phyloP scores from a whole-genome alignment of 2,797 vertebrate species.

The Diglossa cyanea region DNA sequence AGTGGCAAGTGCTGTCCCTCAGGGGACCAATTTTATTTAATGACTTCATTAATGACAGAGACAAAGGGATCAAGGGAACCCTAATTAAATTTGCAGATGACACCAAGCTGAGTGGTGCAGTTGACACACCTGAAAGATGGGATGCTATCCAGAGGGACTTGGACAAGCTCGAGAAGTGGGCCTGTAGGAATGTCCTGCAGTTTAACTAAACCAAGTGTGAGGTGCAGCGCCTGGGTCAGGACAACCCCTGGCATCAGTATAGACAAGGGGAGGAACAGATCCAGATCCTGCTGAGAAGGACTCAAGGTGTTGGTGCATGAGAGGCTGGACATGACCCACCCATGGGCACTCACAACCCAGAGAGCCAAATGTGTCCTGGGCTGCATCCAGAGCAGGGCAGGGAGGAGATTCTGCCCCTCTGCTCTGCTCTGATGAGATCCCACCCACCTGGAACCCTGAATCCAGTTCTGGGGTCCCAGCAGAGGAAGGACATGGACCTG shows the following conservation, averaged over 20 bases:
- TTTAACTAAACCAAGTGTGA: not conserved
- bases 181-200: not conserved
- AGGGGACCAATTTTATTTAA: not conserved
- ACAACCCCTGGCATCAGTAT: accelerated
- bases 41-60: not conserved
- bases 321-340: not conserved
- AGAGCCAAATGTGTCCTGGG: not conserved
- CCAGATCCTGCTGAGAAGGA: not conserved
- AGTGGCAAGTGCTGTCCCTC: no score
- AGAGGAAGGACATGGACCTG: not conserved
- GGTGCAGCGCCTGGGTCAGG: not conserved
- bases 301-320: accelerated
- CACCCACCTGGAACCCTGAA: accelerated
- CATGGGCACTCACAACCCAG: not conserved
- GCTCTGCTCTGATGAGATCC: not conserved
- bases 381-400: not conserved
- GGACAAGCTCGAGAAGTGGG: not conserved
- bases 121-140: not conserved
- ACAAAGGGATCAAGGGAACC: not conserved
- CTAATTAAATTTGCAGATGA: not conserved
- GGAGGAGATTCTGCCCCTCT: not conserved
- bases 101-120: not conserved
- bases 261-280: no score
- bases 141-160: not conserved
- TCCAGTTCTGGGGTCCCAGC: not conserved